Base-by-base conservation (phyloP, 1,140 invertebrate genomes). In the Drosophila ercepeae region DNA sequence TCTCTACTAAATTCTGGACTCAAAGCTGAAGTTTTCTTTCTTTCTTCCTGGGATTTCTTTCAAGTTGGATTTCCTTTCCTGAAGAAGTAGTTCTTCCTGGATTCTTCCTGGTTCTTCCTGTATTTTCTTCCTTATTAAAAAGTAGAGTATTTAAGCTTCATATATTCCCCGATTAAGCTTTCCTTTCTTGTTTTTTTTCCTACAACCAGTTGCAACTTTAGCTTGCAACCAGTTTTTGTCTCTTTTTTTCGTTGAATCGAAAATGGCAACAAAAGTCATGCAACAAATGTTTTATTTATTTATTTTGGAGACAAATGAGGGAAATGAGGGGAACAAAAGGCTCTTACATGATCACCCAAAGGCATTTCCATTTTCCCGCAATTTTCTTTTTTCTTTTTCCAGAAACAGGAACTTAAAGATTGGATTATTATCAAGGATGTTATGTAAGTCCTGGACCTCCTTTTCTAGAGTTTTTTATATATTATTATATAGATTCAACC, bases 121-220 rank as follows among this genome's bases (percentile, higher is more conserved):
- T n/a, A n/a, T n/a, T n/a, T n/a, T n/a, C n/a, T n/a, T n/a, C n/a
- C n/a, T n/a, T n/a, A n/a, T n/a, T n/a, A n/a, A n/a, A n/a, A n/a
- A n/a, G n/a, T n/a, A 9, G n/a, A 1, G 3, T 36, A 11, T 36
- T 11, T 36, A 36, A 4, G 7, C n/a, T 13, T 25, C 8, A 19
- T 44, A 23, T 7, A 27, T 19, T 4, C 29, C 7, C 29, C 29
- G 19, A n/a, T 32, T 29, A 18, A 16, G 65, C 67, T 54, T 68
- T 68, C 74, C 74, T 75, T 75, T 54, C 63, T 50, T 25, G 53
- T 34, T 53, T 42, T 16, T 16, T 42, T 60, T 69, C 50, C 46
- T 55, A 57, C 39, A 70, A 75, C 73, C 63, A 75, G 72, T 75
- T 75, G 63, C 63, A 49, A 49, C 32, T 13, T 16, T 3, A 55